Percentiles rank a stretch among this genome's conserved stretches.
Evolutionary conservation across 1,140 invertebrate species (phyloP).

Genomic region (Watersipora subatra): DNA sequence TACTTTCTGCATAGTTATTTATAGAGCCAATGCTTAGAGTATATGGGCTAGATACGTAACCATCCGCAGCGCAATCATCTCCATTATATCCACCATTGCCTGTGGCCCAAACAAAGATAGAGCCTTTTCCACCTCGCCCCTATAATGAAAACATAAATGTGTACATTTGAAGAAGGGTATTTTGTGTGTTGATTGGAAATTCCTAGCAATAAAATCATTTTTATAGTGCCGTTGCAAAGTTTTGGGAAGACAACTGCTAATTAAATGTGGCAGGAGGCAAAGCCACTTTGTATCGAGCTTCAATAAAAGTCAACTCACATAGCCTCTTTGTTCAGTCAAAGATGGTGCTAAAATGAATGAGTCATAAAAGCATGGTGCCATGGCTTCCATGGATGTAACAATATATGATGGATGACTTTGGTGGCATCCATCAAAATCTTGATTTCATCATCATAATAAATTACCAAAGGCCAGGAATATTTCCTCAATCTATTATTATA

Average conservation of each 20-base stretch:
- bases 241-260: neutral
- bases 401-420: no score
- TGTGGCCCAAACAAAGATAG: slow-evolving; percentile 42
- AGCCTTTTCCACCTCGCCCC: slow-evolving; percentile 38
- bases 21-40: slow-evolving; percentile 39
- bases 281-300: no score
- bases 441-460: no score
- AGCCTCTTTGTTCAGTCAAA: no score
- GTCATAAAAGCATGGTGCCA: no score
- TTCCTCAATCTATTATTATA: no score
- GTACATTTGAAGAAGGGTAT: neutral
- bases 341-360: no score
- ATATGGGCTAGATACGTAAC: slow-evolving; percentile 39
- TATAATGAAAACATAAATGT: slow-evolving; percentile 16
- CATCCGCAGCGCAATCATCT: slow-evolving; percentile 42
- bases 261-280: neutral
- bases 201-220: neutral
- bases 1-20: slow-evolving; percentile 24
- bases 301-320: no score
- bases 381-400: no score
- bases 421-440: no score
- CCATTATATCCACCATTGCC: slow-evolving; percentile 40
- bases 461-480: no score
- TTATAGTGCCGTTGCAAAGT: neutral
- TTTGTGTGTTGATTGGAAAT: neutral